Percentiles rank a stretch among this genome's conserved stretches.
Conservation (phyloP, 2,888 invertebrate genomes). For the Norana najaformis region DNA sequence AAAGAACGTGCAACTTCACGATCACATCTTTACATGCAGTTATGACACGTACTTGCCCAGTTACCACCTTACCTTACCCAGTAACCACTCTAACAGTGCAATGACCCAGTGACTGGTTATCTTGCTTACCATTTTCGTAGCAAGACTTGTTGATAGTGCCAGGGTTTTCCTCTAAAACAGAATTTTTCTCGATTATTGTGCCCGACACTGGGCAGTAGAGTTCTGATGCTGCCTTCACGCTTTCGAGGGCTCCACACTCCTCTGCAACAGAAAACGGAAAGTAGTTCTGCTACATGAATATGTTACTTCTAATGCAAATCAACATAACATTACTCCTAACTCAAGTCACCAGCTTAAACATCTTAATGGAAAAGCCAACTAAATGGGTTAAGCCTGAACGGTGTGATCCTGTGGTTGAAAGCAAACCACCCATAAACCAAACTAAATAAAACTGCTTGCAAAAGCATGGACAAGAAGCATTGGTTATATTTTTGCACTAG, state of each 20-base stretch:
- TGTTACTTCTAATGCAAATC: too few relatives aligned
- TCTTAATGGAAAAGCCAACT: too few relatives aligned
- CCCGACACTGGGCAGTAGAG: slow-evolving; percentile 89
- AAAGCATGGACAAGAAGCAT: too few relatives aligned
- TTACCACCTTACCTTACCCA: neutral
- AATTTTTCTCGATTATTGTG: slow-evolving; percentile 81
- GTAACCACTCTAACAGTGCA: neutral
- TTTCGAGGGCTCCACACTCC: slow-evolving; percentile 94
- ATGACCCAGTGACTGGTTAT: neutral
- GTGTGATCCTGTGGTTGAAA: too few relatives aligned
- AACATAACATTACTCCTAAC: neutral
- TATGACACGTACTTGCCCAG: neutral
- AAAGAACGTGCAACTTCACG: too few relatives aligned
- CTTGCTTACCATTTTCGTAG: slow-evolving; percentile 77
- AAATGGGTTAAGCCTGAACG: too few relatives aligned
- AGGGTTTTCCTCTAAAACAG: slow-evolving; percentile 79
- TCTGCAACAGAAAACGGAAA: slow-evolving; percentile 66
- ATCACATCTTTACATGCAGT: too few relatives aligned
- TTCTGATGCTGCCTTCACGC: slow-evolving; percentile 98
- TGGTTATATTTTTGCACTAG: too few relatives aligned
- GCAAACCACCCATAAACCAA: too few relatives aligned
- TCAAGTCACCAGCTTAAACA: neutral
- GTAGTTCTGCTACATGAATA: too few relatives aligned
- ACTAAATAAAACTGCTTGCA: too few relatives aligned
- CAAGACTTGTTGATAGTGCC: slow-evolving; percentile 86